Conservation (phyloP, 2,113 vertebrate species). For the Prunella fulvescens region DNA sequence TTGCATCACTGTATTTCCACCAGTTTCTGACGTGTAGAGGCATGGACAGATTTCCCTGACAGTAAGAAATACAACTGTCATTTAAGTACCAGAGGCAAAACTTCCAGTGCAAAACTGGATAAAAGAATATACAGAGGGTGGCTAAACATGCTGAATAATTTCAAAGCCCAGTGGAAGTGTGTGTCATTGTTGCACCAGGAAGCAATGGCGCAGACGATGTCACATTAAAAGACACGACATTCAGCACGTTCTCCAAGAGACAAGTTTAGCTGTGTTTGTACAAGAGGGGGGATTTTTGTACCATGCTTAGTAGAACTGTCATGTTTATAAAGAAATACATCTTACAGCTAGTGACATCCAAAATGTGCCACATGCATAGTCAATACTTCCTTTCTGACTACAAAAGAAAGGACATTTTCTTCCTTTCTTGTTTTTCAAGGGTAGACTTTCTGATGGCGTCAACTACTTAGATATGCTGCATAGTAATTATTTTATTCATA, state of each 20-base stretch:
- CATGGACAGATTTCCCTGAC: neutral
- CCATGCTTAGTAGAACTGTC: neutral
- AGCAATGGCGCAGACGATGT: neutral
- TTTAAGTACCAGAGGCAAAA: neutral
- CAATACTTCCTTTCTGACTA: neutral
- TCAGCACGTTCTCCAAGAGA: neutral
- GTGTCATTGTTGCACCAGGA: neutral
- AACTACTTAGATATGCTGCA: slow-evolving; percentile 32
- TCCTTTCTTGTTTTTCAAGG: slow-evolving; percentile 4
- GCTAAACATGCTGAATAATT: neutral
- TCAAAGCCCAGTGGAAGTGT: neutral
- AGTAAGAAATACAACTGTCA: neutral
- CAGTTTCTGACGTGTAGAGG: neutral
- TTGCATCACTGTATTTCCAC: neutral
- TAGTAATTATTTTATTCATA: slow-evolving; percentile 34
- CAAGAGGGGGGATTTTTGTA: neutral
- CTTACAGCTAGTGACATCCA: neutral
- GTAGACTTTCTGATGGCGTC: neutral
- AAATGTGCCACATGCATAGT: neutral
- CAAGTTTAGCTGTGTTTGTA: neutral
- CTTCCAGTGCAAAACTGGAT: neutral
- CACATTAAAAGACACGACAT: neutral
- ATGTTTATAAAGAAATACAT: neutral
- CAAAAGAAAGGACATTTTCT: slow-evolving; percentile 11
- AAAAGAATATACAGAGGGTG: neutral